Evolutionary conservation across 2,113 vertebrate species (phyloP).

Genomic region (Isichthys henryi): DNA sequence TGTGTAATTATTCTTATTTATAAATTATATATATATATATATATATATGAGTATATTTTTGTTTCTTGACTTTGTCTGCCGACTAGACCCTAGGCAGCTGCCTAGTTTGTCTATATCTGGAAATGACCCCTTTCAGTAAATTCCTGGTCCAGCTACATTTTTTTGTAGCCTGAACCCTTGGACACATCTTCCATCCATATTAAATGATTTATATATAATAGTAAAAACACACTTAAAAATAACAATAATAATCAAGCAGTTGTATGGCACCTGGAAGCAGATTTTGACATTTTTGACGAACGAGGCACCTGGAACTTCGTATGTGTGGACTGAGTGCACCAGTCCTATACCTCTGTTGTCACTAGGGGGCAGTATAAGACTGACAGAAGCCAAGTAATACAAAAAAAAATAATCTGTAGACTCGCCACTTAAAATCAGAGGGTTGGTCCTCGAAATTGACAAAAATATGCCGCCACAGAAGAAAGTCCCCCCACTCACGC

Average conservation of each 20-base stretch:
- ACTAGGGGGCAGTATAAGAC: constrained; percentile 5
- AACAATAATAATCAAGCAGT: neutral
- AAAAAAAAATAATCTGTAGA: neutral
- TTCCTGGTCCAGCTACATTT: neutral
- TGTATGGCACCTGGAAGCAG: constrained; percentile 3
- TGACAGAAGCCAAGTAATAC: neutral
- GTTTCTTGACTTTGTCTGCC: neutral
- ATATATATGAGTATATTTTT: neutral
- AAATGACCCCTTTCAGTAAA: neutral
- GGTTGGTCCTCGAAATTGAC: neutral
- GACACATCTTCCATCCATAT: neutral
- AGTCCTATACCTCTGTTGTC: neutral
- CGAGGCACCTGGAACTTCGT: neutral
- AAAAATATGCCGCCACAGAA: neutral
- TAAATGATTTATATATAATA: neutral
- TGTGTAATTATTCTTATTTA: neutral
- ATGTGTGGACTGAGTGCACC: neutral
- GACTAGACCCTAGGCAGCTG: neutral
- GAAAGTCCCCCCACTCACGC: neutral
- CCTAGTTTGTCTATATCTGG: neutral
- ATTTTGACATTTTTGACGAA: neutral
- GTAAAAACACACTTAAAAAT: neutral
- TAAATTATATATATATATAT: neutral
- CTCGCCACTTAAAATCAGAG: neutral
- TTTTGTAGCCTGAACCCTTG: neutral